Conservation (phyloP, 2,113 vertebrate genomes). For the Piaya cayana region DNA sequence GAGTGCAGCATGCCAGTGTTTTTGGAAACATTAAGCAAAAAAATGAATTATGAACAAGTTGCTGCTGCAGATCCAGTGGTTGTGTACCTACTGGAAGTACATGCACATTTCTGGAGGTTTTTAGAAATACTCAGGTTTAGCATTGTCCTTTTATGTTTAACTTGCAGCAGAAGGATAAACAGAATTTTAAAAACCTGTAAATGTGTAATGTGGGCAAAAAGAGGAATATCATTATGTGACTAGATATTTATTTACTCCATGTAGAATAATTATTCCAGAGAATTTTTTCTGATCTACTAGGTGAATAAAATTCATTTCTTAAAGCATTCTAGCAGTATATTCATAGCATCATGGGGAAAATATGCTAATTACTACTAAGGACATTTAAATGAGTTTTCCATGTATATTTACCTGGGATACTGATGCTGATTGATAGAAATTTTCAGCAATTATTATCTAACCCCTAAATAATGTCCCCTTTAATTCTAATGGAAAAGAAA, state of each 20-base stretch:
- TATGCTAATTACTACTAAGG: background rate
- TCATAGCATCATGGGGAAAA: background rate
- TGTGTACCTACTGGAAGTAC: background rate
- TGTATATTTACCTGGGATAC: background rate
- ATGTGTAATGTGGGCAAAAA: background rate
- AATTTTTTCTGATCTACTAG: background rate
- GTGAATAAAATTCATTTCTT: background rate
- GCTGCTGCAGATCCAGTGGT: background rate
- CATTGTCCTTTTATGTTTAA: background rate
- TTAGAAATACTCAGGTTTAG: background rate
- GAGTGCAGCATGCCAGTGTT: background rate
- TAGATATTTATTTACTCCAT: background rate
- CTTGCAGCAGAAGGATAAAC: background rate
- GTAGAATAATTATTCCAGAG: background rate
- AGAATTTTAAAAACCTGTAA: background rate
- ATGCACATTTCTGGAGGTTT: background rate
- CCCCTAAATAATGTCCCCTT: background rate
- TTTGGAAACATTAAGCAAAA: background rate
- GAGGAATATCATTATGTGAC: background rate
- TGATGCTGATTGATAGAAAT: background rate
- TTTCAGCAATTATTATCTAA: background rate
- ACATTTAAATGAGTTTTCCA: background rate
- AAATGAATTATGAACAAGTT: background rate
- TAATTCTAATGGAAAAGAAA: background rate
- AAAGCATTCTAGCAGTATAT: background rate